Evolutionary conservation across 2,888 invertebrate genomes (phyloP).

Genomic region (Congeria kusceri): DNA sequence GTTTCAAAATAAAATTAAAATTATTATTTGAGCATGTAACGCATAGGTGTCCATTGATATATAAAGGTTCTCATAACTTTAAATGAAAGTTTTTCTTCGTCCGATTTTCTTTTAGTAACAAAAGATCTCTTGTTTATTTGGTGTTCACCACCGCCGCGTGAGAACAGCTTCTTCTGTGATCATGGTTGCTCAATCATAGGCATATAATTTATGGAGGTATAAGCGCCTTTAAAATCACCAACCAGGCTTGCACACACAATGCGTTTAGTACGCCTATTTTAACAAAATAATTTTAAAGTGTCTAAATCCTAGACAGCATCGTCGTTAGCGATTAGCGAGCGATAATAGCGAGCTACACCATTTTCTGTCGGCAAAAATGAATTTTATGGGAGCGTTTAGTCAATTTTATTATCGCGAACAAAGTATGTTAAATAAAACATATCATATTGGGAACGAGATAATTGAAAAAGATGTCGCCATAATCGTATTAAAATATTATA

Average conservation of each 20-base stretch:
- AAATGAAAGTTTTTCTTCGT: no score
- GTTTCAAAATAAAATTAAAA: no score
- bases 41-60: no score
- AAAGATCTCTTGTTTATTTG: no score
- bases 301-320: slow-evolving; percentile 11
- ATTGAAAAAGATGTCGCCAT: slow-evolving; percentile 8
- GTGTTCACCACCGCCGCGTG: no score
- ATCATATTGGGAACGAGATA: background rate
- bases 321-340: slow-evolving; percentile 4
- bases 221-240: background rate
- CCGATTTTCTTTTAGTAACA: no score
- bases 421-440: slow-evolving; percentile 3
- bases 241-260: background rate
- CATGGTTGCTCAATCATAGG: slow-evolving; percentile 5
- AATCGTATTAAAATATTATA: background rate
- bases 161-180: background rate
- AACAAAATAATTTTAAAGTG: slow-evolving; percentile 27
- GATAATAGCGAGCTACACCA: slow-evolving; percentile 13
- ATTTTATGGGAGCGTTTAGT: slow-evolving; percentile 21
- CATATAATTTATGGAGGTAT: slow-evolving; percentile 23
- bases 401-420: slow-evolving; percentile 1
- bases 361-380: slow-evolving; percentile 4
- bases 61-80: no score
- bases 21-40: no score
- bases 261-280: slow-evolving; percentile 16